These are phyloP conservation scores for Odocoileus hemionus DNA, from an alignment of 2,113 vertebrate species.

Conservation along the genomic window DNA sequence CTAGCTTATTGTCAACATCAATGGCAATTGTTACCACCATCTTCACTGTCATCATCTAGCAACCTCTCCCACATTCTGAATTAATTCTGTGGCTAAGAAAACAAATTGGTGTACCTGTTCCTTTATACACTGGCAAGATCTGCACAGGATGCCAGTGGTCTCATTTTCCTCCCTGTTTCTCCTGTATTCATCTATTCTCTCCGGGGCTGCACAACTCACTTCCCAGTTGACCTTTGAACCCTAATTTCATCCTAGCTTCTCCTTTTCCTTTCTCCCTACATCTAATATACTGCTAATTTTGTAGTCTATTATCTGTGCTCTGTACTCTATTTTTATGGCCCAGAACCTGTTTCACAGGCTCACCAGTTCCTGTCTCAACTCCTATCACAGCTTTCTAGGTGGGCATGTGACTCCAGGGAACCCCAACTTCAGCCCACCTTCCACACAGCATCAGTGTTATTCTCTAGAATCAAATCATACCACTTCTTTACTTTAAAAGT, in stretches of 20 bases:
- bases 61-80: neutral
- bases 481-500: neutral
- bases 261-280: neutral
- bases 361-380: neutral
- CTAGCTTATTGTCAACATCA: neutral
- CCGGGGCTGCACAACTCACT: neutral
- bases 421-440: neutral
- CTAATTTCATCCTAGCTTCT: neutral
- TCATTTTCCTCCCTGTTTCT: neutral
- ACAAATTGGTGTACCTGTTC: neutral
- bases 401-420: neutral
- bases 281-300: neutral
- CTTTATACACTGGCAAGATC: neutral
- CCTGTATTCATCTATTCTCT: neutral
- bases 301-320: neutral
- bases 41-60: neutral
- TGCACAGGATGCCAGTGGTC: neutral
- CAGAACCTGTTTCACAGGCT: neutral
- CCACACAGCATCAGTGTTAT: neutral
- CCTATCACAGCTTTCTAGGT: neutral
- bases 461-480: neutral
- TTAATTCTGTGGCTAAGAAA: neutral
- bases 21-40: neutral
- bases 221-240: neutral
- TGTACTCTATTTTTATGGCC: neutral